Conservation (phyloP, 1,140 invertebrate species). For the Trissolcus basalis region DNA sequence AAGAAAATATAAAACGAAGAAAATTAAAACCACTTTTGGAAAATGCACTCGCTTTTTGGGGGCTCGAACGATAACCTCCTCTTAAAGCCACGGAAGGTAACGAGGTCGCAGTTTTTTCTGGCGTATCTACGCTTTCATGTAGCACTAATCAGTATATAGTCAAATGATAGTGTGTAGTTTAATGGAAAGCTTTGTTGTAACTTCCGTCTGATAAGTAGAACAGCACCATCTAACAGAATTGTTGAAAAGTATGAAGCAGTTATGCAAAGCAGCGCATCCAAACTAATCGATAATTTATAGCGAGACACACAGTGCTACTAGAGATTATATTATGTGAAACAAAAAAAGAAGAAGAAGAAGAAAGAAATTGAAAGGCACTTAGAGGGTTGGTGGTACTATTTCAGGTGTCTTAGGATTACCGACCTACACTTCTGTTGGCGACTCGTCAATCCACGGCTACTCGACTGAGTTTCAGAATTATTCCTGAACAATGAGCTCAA, state of each 20-base stretch:
- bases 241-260: conserved; percentile 21
- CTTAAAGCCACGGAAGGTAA: conserved; percentile 46
- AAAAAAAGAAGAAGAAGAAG: too few species aligned
- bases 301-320: conserved; percentile 22
- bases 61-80: conserved; percentile 40
- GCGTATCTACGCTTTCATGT: conserved; percentile 51
- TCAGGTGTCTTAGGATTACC: conserved; percentile 72
- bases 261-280: conserved; percentile 20
- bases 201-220: conserved; percentile 37
- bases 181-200: conserved; percentile 37
- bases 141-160: conserved; percentile 53
- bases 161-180: conserved; percentile 55
- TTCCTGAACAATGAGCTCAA: conserved; percentile 69
- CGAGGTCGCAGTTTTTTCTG: conserved; percentile 68
- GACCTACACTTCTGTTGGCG: conserved; percentile 63
- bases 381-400: conserved; percentile 69
- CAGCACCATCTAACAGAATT: conserved; percentile 33
- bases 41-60: too few species aligned
- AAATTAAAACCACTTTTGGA: too few species aligned
- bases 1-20: too few species aligned
- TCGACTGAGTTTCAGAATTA: conserved; percentile 71
- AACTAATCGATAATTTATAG: conserved; percentile 4
- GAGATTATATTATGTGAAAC: conserved; percentile 11
- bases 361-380: too few species aligned
- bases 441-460: conserved; percentile 68